phyloP scores from a whole-genome alignment of 2,113 vertebrate species.

The Chloropsis hardwickii region DNA sequence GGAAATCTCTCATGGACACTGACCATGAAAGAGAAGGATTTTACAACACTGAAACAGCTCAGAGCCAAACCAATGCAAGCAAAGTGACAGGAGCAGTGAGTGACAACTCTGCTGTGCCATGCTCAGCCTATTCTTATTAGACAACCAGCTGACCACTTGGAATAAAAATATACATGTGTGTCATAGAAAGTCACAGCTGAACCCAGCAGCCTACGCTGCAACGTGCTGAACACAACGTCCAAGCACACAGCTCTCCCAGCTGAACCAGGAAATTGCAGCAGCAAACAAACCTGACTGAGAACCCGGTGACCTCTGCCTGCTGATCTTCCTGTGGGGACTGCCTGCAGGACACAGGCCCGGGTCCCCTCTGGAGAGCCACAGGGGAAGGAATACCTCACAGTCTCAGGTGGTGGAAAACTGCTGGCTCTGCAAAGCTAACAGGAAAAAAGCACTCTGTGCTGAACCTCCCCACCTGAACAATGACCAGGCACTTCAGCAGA shows the following conservation, averaged over 20 bases:
- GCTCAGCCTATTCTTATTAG: not conserved
- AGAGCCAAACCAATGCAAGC: not conserved
- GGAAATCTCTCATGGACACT: not conserved
- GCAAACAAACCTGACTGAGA: conserved; percentile 4
- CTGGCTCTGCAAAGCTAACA: not conserved
- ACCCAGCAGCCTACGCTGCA: not conserved
- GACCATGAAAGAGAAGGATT: not conserved
- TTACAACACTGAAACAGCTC: not conserved
- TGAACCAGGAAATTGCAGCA: not conserved
- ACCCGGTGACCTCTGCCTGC: not conserved
- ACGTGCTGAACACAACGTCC: conserved; percentile 27
- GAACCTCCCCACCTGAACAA: not conserved
- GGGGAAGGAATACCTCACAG: not conserved
- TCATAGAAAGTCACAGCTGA: conserved; percentile 18
- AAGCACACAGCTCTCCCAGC: not conserved
- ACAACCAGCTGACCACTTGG: not conserved
- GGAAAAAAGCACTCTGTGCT: not conserved
- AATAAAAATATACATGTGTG: conserved; percentile 35
- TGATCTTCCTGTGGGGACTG: not conserved
- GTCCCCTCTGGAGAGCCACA: not conserved
- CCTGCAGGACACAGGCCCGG: not conserved
- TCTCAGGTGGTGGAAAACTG: not conserved
- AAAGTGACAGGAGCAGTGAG: not conserved
- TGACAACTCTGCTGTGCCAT: not conserved
- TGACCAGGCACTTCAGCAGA: not conserved